Evolutionary conservation across 2,797 vertebrate species (phyloP), one percentile per base, ranked within the genome.

Genomic region (Cercopithecus petaurista): DNA sequence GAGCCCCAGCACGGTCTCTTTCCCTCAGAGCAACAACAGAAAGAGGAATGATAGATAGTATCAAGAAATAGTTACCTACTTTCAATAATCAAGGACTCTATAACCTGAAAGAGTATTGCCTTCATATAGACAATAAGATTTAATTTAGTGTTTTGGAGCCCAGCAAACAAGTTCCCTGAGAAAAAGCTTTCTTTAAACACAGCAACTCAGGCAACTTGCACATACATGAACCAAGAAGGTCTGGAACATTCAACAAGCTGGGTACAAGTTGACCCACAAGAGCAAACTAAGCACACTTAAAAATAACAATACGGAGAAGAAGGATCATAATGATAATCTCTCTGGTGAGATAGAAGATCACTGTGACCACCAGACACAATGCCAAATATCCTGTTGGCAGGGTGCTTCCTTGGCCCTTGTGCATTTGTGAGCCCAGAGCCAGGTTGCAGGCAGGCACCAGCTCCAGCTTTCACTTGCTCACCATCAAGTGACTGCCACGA

Each of bases 301-400:
- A 98, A 99, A 97, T 96, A 97, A 96, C 96, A 97, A 93, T 98
- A 83, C 75, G 52, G 48, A 93, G 88, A 76, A 80, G 59, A 90
- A 75, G 70, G 97, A 97, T 97, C 97, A 89, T 88, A 98, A 98
- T 98, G 97, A 89, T 52, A 91, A 96, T 97, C 98, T 98, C 97
- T 98, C 88, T 96, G 97, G 96, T 81, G 94, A 97, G 97, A 97
- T 87, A 96, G 97, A 98, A 98, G 98, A 98, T 98, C 98, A 98
- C 89, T 4, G 81, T 97, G 97, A 97, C 98, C 98, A 97, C 89
- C 94, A 98, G 96, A 24, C 90, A 75, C 39, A 95, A 93, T 97
- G 98, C 98, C 98, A 98, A 98, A 97, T 93, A 98, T 97, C 98
- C 96, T 88, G 97, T 67, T 98, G 97, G 94, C 97, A 98, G 90